Conservation (phyloP, 2,113 vertebrate genomes). For the Mungos mungo region DNA sequence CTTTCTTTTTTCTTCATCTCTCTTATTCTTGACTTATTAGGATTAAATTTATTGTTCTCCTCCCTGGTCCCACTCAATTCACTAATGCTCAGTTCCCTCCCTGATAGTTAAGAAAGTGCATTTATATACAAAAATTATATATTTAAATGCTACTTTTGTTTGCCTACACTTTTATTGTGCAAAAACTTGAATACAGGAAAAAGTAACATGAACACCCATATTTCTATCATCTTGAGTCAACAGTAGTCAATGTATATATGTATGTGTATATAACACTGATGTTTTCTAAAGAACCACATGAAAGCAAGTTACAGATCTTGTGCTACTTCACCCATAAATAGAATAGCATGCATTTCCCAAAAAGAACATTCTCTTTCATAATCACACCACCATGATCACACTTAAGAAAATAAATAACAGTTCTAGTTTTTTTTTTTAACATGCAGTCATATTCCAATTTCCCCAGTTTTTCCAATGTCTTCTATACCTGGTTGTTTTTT, state of each 20-base stretch:
- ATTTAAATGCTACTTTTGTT: not conserved
- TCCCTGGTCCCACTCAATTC: not conserved
- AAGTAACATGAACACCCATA: not conserved
- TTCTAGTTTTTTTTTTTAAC: not conserved
- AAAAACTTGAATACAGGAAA: not conserved
- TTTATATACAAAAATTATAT: not conserved
- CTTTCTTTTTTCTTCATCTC: not conserved
- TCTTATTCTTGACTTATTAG: constrained; percentile 5
- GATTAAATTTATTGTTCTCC: not conserved
- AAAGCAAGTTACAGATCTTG: not conserved
- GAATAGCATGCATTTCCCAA: not conserved
- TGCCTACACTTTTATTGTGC: not conserved
- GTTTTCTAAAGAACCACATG: not conserved
- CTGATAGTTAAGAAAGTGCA: not conserved
- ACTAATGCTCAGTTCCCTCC: not conserved
- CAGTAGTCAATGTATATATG: not conserved
- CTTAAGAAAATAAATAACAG: not conserved
- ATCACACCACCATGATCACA: not conserved
- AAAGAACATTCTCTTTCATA: not conserved
- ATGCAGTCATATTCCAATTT: not conserved
- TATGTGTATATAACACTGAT: not conserved
- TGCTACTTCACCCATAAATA: not conserved
- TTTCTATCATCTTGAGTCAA: not conserved
- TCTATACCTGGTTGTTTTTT: not conserved
- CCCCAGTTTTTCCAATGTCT: not conserved